Conservation (phyloP, 1,140 invertebrate genomes). For the Zeugodacus cucurbitae region DNA sequence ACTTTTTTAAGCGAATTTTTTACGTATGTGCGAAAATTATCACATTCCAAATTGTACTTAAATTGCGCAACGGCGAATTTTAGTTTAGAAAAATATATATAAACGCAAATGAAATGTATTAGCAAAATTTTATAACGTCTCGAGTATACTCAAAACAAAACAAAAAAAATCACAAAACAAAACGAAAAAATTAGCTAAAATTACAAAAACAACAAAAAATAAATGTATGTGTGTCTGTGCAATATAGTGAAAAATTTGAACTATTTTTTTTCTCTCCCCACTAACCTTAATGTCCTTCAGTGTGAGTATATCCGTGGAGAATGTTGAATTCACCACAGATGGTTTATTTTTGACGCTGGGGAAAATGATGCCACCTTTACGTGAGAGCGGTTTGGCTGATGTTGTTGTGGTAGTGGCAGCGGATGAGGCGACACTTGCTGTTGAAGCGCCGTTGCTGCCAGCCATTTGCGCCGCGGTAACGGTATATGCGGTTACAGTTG, state of each 20-base stretch:
- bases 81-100: not conserved
- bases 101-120: not conserved
- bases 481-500: not conserved
- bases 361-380: constrained; percentile 86
- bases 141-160: not conserved
- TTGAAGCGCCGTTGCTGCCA: not conserved
- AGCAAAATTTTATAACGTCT: constrained; percentile 27
- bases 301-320: constrained; percentile 77
- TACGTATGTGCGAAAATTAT: not conserved
- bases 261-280: not conserved
- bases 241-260: not conserved
- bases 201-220: not conserved
- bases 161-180: not conserved
- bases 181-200: not conserved
- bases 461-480: constrained; percentile 19
- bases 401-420: constrained; percentile 44
- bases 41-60: not conserved
- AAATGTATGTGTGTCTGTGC: constrained; percentile 11
- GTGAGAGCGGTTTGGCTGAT: constrained; percentile 57
- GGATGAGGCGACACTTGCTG: constrained; percentile 41
- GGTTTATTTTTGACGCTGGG: constrained; percentile 92
- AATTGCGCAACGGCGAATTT: not conserved
- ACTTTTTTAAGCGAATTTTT: constrained; percentile 8
- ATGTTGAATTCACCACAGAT: constrained; percentile 82
- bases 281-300: constrained; percentile 87